Evolutionary conservation across 1,140 invertebrate species (phyloP), one percentile per base, ranked within the genome.

Genomic region (Sarcophaga peregrina): DNA sequence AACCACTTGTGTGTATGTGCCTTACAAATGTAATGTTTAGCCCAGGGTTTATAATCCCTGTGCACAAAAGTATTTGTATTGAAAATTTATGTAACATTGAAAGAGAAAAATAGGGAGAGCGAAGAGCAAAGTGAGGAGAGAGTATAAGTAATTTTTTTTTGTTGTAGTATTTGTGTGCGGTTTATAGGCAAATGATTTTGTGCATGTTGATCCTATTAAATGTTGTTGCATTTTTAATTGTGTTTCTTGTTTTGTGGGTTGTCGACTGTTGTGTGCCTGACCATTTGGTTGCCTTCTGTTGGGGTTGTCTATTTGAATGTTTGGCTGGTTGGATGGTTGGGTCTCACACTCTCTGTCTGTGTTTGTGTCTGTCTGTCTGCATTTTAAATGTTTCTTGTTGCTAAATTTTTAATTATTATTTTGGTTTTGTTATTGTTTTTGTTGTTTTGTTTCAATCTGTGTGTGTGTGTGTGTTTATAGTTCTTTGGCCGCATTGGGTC

Each of bases 401-500:
- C 20, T 75, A 45, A 75, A 47, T 75, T 47, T 48, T 47, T 75
- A 75, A 47, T 75, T 46, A 47, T 75, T 37, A 7, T 76, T 76
- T 48, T 48, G 8, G 15, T 73, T 73, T 73, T 20, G 17, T 73
- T n/a, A 73, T 73, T 73, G 8, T 73, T 73, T 4, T 25, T 75
- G 3, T 47, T 46, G 73, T 72, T 25, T 20, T 72, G 8, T 78
- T 11, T 8, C 9, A 15, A 8, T 82, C 10, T 82, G 20, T 82
- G n/a, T 58, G 37, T 62, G 8, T 72, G 50, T 82, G 8, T 48
- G 45, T 68, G 50, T 73, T 84, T 83, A 68, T 62, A 93, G 92
- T 87, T 93, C 92, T 7, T 86, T 93, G 72, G 92, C 93, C 37
- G 93, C 92, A 8, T 87, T 93, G 13, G 93, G 93, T n/a, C 85